Evolutionary conservation across 2,888 invertebrate genomes (phyloP).

Genomic region (Opisthograptis luteolata): DNA sequence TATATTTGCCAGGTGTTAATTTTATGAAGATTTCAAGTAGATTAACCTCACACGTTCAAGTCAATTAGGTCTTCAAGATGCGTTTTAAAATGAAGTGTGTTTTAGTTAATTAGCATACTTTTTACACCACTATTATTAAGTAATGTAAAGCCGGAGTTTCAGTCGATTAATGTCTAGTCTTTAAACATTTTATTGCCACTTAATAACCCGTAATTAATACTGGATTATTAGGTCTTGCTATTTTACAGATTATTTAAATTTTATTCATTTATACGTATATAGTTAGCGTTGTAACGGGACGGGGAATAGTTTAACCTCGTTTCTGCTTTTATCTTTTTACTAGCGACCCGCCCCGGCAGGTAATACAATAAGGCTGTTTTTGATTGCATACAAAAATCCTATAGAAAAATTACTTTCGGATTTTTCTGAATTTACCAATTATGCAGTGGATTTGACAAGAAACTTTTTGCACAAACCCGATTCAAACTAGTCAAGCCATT

Average conservation of each 20-base stretch:
- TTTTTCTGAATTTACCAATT: too few relatives aligned
- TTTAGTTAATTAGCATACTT: slow-evolving; percentile 22
- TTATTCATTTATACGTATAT: slow-evolving; percentile 36
- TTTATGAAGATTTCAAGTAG: too few relatives aligned
- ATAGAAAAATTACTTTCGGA: too few relatives aligned
- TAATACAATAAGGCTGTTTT: too few relatives aligned
- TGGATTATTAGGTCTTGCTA: slow-evolving; percentile 29
- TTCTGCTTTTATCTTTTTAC: slow-evolving; percentile 28
- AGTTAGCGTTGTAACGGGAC: slow-evolving; percentile 34
- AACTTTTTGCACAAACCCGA: too few relatives aligned
- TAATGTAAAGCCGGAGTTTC: slow-evolving; percentile 21
- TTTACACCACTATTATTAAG: slow-evolving; percentile 22
- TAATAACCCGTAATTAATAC: slow-evolving; percentile 30
- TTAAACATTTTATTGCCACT: slow-evolving; percentile 27
- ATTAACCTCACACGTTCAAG: slow-evolving; percentile 19
- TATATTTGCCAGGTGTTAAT: too few relatives aligned
- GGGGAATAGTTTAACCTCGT: slow-evolving; percentile 23
- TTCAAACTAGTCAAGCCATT: too few relatives aligned
- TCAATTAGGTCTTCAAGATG: slow-evolving; percentile 4
- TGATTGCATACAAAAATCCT: too few relatives aligned
- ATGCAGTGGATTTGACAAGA: too few relatives aligned
- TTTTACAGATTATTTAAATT: slow-evolving; percentile 34
- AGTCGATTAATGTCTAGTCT: slow-evolving; percentile 14
- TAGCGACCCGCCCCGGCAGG: too few relatives aligned
- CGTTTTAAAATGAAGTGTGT: not conserved